Evolutionary conservation across 92 coral and sea anemone genomes (phyloP).

Genomic region (Parazoanthus atlanticus): DNA sequence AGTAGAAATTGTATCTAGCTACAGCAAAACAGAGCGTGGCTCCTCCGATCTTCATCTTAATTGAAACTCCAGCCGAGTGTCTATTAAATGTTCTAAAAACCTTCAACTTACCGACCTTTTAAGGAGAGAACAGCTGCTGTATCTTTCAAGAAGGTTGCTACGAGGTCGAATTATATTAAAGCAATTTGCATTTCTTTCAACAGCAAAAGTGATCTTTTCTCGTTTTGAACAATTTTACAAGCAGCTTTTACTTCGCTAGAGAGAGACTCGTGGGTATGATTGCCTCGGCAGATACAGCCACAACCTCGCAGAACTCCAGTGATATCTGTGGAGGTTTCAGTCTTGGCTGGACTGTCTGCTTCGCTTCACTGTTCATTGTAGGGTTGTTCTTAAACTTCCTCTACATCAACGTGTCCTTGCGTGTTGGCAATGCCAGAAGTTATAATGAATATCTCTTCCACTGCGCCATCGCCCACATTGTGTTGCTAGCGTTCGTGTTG

Average conservation of each 20-base stretch:
- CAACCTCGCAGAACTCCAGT: not conserved
- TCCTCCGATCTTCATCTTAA: no score
- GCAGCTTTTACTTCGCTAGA: not conserved
- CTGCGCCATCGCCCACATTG: conserved; percentile 1
- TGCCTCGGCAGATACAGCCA: not conserved
- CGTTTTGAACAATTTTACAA: not conserved
- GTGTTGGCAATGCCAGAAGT: conserved; percentile 9
- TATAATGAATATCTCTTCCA: conserved; percentile 16
- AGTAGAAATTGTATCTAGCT: no score
- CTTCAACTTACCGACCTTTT: not conserved
- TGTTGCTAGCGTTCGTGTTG: not conserved
- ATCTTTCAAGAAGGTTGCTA: not conserved
- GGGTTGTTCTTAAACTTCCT: not conserved
- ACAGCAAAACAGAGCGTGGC: no score
- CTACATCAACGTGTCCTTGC: conserved; percentile 12
- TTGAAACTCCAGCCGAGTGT: not conserved
- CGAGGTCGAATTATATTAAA: not conserved
- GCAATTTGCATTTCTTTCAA: not conserved
- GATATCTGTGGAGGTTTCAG: conserved; percentile 4
- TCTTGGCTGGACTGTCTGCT: not conserved
- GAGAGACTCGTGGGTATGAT: not conserved
- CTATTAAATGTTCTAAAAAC: not conserved
- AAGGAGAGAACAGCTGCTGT: not conserved
- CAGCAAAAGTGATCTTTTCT: not conserved
- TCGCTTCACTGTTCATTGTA: not conserved